Conservation (phyloP, 1,140 invertebrate genomes). For the Diploscapter pachys region DNA sequence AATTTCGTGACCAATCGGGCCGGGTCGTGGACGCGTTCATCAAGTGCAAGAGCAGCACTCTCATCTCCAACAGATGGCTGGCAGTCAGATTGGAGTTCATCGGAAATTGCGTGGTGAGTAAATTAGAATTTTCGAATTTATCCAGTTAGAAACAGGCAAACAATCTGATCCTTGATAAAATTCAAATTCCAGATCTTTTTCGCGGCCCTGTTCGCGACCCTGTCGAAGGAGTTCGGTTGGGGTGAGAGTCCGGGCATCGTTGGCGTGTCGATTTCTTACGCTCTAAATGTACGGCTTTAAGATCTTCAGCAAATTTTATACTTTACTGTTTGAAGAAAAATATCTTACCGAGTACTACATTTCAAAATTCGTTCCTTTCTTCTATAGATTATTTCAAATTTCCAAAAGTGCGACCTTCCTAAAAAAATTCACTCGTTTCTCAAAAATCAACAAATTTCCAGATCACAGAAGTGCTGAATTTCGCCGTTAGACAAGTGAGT, state of each 20-base stretch:
- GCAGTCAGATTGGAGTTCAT: constrained; percentile 63
- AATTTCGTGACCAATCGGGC: constrained; percentile 36
- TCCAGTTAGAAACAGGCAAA: too few relatives aligned
- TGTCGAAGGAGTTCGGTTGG: constrained; percentile 59
- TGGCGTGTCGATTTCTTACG: constrained; percentile 59
- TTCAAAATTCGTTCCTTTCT: too few relatives aligned
- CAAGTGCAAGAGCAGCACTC: constrained; percentile 31
- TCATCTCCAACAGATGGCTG: constrained; percentile 60
- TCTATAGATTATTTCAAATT: too few relatives aligned
- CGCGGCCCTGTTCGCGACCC: constrained; percentile 62
- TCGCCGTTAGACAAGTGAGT: constrained; percentile 90
- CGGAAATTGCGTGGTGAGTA: constrained; percentile 61
- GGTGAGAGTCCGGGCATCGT: constrained; percentile 66
- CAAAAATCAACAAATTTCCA: constrained; percentile 49
- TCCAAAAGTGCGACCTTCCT: too few relatives aligned
- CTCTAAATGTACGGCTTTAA: constrained; percentile 41
- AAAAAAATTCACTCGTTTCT: too few relatives aligned
- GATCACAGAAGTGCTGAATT: constrained; percentile 88
- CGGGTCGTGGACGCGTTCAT: constrained; percentile 30
- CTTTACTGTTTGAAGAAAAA: background rate
- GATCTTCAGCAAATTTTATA: background rate
- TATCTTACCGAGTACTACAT: too few relatives aligned
- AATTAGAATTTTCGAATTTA: background rate
- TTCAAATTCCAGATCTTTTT: constrained; percentile 53
- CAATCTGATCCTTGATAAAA: background rate